These are phyloP conservation scores for Lepeophtheirus nordmannii DNA, from an alignment of 2,888 invertebrate species.

Conservation along the genomic window DNA sequence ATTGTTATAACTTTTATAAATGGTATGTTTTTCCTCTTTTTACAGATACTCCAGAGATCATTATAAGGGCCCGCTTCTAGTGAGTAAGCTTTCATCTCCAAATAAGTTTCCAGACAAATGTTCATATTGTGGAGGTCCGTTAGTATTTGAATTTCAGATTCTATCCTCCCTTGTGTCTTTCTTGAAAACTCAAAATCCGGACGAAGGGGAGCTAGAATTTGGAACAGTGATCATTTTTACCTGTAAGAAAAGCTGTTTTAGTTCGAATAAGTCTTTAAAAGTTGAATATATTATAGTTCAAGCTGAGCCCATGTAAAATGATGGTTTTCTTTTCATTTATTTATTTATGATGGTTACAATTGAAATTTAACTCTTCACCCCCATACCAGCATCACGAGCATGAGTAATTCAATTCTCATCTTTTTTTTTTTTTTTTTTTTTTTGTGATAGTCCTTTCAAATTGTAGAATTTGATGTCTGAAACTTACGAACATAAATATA, in stretches of 20 bases:
- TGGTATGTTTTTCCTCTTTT: neutral
- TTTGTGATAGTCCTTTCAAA: no score
- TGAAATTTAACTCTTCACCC: no score
- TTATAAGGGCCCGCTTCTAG: neutral
- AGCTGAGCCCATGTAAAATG: neutral
- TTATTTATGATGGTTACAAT: no score
- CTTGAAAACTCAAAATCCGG: neutral
- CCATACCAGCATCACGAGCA: no score
- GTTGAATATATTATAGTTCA: neutral
- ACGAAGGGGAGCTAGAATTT: neutral
- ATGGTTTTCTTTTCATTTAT: no score
- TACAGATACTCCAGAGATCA: slow-evolving; percentile 2
- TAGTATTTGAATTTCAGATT: slow-evolving; percentile 3
- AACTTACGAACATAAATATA: no score
- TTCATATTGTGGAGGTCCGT: neutral
- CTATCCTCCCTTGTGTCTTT: neutral
- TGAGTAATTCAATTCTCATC: no score
- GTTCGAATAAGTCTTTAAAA: neutral
- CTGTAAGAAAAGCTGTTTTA: neutral
- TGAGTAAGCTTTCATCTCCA: neutral
- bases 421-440: no score
- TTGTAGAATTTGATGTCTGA: no score
- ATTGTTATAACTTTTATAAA: neutral
- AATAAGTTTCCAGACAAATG: neutral
- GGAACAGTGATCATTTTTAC: slow-evolving; percentile 5